A percentile compares a stretch with the other conserved stretches of the same genome.
Conservation (phyloP, 2,888 invertebrate genomes). For the Glaucopsyche alexis region DNA sequence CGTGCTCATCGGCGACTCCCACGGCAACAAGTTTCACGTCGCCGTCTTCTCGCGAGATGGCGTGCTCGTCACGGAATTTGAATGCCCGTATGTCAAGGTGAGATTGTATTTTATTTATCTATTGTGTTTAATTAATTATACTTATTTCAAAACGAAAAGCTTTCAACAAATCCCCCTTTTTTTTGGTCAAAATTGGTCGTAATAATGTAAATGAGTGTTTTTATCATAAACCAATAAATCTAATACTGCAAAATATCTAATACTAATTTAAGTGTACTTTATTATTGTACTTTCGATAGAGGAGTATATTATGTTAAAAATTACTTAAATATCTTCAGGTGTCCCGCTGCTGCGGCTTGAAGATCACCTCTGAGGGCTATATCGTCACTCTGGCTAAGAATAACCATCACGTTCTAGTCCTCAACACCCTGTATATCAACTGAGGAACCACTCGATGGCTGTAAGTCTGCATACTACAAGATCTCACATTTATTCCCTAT, state of each 20-base stretch:
- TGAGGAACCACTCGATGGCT: conserved; percentile 82
- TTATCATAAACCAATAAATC: too few relatives aligned
- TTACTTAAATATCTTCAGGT: conserved; percentile 82
- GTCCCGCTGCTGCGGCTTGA: conserved; percentile 97
- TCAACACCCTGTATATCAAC: conserved; percentile 95
- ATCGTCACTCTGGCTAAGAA: conserved; percentile 98
- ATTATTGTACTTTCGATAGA: neutral
- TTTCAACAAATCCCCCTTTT: neutral
- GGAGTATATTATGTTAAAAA: too few relatives aligned
- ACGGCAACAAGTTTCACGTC: conserved; percentile 98
- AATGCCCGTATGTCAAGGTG: conserved; percentile 98
- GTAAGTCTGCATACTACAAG: conserved; percentile 80
- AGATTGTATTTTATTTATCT: conserved; percentile 18
- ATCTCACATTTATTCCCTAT: conserved; percentile 80
- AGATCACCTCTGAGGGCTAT: conserved; percentile 98
- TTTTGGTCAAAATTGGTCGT: too few relatives aligned
- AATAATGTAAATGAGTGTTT: too few relatives aligned
- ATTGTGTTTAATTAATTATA: neutral
- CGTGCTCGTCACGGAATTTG: conserved; percentile 92
- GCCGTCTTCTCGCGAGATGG: conserved; percentile 96
- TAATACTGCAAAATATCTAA: too few relatives aligned
- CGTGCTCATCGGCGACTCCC: conserved; percentile 97
- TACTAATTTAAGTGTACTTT: neutral
- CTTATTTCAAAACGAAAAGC: neutral
- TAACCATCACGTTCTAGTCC: conserved; percentile 98